A percentile compares a stretch with the other conserved stretches of the same genome.
Evolutionary conservation across 2,113 vertebrate genomes (phyloP).

Genomic region (Corvus hawaiiensis): DNA sequence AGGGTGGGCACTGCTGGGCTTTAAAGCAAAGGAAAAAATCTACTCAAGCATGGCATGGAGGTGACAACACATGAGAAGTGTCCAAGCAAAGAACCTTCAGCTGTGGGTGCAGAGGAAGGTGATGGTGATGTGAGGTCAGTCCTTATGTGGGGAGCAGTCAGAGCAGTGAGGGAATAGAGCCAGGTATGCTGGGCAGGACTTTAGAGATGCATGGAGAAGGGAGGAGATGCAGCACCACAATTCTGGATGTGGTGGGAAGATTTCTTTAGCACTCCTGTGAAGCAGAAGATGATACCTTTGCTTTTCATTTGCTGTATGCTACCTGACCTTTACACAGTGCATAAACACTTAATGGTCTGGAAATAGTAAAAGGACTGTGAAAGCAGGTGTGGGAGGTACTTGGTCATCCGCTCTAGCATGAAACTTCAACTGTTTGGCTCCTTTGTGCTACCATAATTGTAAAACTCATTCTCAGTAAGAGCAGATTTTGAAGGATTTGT

Average conservation of each 20-base stretch:
- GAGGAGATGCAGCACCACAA: not conserved
- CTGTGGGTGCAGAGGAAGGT: not conserved
- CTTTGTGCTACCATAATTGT: not conserved
- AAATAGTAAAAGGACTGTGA: not conserved
- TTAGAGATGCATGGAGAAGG: not conserved
- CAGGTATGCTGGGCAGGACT: not conserved
- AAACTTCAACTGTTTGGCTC: not conserved
- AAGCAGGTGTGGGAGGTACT: not conserved
- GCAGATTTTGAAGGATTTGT: not conserved
- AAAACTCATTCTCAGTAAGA: not conserved
- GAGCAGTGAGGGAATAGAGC: not conserved
- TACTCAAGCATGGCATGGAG: not conserved
- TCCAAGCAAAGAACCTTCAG: not conserved
- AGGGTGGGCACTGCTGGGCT: not conserved
- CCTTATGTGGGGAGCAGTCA: rapidly evolving
- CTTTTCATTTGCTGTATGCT: not conserved
- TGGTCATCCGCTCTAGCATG: not conserved
- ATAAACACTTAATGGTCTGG: not conserved
- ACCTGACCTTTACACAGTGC: not conserved
- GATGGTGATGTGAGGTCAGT: rapidly evolving
- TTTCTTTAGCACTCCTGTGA: not conserved
- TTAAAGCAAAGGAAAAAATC: too few species aligned
- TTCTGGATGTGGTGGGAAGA: not conserved
- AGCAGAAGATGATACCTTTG: not conserved
- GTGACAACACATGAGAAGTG: not conserved